A percentile compares a stretch with the other conserved stretches of the same genome.
Evolutionary conservation across 2,113 vertebrate species (phyloP).

Genomic region (Sturnus vulgaris): DNA sequence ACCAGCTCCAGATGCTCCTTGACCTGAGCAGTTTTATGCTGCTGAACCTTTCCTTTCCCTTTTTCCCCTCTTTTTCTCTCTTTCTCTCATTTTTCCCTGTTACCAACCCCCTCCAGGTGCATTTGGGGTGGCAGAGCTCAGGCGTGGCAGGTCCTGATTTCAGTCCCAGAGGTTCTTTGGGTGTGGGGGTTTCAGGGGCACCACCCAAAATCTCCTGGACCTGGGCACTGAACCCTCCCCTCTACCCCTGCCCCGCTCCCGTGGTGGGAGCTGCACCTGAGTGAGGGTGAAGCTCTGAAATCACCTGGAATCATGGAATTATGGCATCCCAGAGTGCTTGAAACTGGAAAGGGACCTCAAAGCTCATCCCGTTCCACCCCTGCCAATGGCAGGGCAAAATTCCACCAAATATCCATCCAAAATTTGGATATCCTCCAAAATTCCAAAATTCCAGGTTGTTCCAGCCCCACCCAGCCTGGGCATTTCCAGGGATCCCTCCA

Average conservation of each 20-base stretch:
- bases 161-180: neutral
- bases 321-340: fast-evolving
- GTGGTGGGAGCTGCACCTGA: fast-evolving
- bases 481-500: neutral
- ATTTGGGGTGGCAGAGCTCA: neutral
- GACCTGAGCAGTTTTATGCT: neutral
- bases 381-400: neutral
- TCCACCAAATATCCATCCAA: too few relatives aligned
- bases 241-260: neutral
- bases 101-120: neutral
- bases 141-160: neutral
- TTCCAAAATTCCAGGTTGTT: neutral
- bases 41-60: neutral
- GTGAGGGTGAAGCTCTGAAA: neutral
- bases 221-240: neutral
- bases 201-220: neutral
- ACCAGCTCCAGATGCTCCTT: neutral
- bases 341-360: neutral
- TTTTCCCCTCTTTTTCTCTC: too few relatives aligned
- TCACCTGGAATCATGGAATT: neutral
- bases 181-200: neutral
- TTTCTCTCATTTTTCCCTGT: neutral
- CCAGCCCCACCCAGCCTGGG: neutral
- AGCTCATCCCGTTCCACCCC: neutral
- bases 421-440: too few relatives aligned